Conservation (phyloP, 2,888 invertebrate genomes). For the Ametastegia equiseti region DNA sequence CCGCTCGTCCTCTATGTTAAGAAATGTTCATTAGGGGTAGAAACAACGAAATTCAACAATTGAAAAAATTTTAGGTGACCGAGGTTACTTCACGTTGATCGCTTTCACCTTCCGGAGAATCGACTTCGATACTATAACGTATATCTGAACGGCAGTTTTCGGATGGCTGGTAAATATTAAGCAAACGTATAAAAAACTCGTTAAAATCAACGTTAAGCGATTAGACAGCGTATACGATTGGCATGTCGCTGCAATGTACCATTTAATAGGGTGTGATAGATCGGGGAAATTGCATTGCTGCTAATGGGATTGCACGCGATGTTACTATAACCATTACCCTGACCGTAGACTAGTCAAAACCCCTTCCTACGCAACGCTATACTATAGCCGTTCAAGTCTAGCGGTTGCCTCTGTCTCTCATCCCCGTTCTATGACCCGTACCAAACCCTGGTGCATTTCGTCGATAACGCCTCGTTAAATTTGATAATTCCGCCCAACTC, state of each 20-base stretch:
- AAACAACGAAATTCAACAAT: too few species aligned
- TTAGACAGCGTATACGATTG: slow-evolving; percentile 53
- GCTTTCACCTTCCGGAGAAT: background rate
- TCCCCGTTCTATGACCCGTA: background rate
- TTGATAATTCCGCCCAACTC: slow-evolving; percentile 29
- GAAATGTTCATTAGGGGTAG: too few species aligned
- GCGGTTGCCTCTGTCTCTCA: slow-evolving; percentile 30
- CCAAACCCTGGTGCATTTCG: slow-evolving; percentile 50
- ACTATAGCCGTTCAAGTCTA: slow-evolving; percentile 33
- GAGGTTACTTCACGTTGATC: too few species aligned
- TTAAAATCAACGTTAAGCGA: slow-evolving; percentile 73
- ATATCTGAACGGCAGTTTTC: background rate
- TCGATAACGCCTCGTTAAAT: slow-evolving; percentile 47
- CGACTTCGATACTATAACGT: background rate
- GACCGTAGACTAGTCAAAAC: slow-evolving; percentile 60
- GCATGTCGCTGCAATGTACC: slow-evolving; percentile 63
- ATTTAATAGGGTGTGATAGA: slow-evolving; percentile 76
- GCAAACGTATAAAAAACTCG: slow-evolving; percentile 60
- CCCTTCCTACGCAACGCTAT: slow-evolving; percentile 28
- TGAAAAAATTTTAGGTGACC: too few species aligned
- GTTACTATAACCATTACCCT: slow-evolving; percentile 75
- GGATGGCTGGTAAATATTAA: slow-evolving; percentile 16
- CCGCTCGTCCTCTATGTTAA: too few species aligned
- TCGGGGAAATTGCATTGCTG: slow-evolving; percentile 76
- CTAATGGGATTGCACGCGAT: slow-evolving; percentile 76